Base-by-base conservation (phyloP, 2,113 vertebrate genomes). In the Gnathonemus longibarbis region DNA sequence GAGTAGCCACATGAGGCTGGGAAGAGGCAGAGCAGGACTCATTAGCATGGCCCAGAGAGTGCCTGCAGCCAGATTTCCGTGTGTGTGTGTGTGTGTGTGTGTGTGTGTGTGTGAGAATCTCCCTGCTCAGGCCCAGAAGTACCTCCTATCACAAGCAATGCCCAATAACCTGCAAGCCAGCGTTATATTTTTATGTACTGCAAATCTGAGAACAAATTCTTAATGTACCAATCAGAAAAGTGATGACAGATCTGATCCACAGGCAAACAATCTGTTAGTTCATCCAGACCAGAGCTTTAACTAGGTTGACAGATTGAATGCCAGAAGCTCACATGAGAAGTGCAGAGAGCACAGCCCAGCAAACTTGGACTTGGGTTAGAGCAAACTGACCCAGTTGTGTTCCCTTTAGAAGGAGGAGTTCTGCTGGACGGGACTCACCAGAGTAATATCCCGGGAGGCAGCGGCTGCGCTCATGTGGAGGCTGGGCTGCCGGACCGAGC, bases 391-490 rank as follows among this genome's bases (percentile, higher is more conserved):
- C 89, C 85, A 53, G 31, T 8, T 15, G 50, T 21, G 27, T 31
- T 87, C 48, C 70, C 88, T 53, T 84, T 24, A 24, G 39, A 5
- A 35, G 31, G n/a, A 87, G n/a, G 8, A 9, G 85, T 53, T 1
- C 21, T 5, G 50, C 48, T 2, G 50, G 50, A 39, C 17, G 80
- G 93, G 80, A 84, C 91, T 95, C 92, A 97, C 96, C 95, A 96
- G 92, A 52, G 96, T 97, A 93, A 97, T 96, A 93, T 97, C 96
- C 91, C 96, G 95, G 90, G 96, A 97, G 91, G 96, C 96, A 70
- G 96, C 96, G 7, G 96, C 96, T 17, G 96, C 96, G 5, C 96
- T 97, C 96, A 97, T 97, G 92, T 97, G 96, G 35, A 97, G 95
- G 90, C 96, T 97, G 90, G 96, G 96, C 94, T 97, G 96, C 58